Percentiles rank a stretch among this genome's conserved stretches.
phyloP scores from a whole-genome alignment of 2,797 vertebrate species.

The Prunella strophiata region DNA sequence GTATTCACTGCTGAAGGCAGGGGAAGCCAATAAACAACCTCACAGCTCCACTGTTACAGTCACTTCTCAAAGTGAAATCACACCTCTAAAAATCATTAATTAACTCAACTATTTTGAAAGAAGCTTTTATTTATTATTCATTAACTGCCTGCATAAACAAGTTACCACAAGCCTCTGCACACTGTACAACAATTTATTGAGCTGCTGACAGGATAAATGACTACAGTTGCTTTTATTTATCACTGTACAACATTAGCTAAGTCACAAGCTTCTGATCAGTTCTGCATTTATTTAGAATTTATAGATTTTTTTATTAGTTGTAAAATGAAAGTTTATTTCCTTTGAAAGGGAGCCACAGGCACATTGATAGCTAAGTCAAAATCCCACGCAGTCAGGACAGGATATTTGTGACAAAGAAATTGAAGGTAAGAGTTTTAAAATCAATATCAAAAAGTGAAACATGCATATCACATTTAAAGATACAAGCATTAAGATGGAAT shows the following conservation, averaged over 20 bases:
- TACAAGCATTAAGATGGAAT: not conserved
- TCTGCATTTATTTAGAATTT: not conserved
- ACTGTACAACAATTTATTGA: not conserved
- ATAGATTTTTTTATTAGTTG: not conserved
- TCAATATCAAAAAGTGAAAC: not conserved
- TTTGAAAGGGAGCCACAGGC: not conserved
- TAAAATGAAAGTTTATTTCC: not conserved
- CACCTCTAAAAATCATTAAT: not conserved
- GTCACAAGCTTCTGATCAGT: not conserved
- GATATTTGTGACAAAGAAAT: not conserved
- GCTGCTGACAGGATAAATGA: not conserved
- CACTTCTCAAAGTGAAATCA: not conserved
- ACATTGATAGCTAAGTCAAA: not conserved
- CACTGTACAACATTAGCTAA: not conserved
- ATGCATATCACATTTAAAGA: not conserved
- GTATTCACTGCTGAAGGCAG: not conserved
- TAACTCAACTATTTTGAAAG: not conserved
- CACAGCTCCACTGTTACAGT: not conserved
- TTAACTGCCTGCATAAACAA: not conserved
- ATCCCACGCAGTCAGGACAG: accelerated
- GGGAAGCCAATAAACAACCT: not conserved
- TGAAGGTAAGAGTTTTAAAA: not conserved
- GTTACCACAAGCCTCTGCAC: not conserved
- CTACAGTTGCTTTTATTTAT: not conserved
- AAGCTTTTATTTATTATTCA: not conserved